Evolutionary conservation across 2,113 vertebrate genomes (phyloP).

Genomic region (Syngnathus typhle): DNA sequence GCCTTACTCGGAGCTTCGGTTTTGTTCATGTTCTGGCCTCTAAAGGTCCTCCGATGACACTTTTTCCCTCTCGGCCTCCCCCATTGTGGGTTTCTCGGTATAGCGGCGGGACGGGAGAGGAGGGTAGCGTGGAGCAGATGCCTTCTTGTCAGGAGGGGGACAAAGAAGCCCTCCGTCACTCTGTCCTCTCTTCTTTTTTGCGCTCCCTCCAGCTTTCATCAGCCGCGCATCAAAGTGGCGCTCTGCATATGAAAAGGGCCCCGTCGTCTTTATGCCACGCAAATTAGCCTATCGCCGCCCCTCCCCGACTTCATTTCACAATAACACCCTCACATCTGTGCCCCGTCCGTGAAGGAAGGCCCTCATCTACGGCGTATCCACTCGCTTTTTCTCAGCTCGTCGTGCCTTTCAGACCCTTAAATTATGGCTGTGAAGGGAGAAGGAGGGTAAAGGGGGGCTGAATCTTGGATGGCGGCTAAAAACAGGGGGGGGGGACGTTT

Average conservation of each 20-base stretch:
- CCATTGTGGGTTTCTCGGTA: conserved; percentile 64
- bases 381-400: conserved; percentile 55
- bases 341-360: conserved; percentile 62
- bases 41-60: conserved; percentile 66
- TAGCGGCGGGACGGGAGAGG: conserved; percentile 32
- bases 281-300: conserved; percentile 70
- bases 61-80: conserved; percentile 56
- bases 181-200: conserved; percentile 56
- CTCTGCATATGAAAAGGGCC: conserved; percentile 70
- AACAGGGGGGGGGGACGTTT: conserved; percentile 39
- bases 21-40: conserved; percentile 40
- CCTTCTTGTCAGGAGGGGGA: conserved; percentile 78
- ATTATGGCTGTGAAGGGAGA: conserved; percentile 66
- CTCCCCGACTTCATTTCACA: conserved; percentile 57
- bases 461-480: conserved; percentile 43
- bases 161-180: conserved; percentile 75
- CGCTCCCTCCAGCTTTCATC: conserved; percentile 65
- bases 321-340: conserved; percentile 70
- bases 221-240: conserved; percentile 67
- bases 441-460: conserved; percentile 39
- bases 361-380: conserved; percentile 59
- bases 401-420: conserved; percentile 76
- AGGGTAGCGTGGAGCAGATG: conserved; percentile 78
- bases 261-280: conserved; percentile 63
- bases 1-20: conserved; percentile 23